Evolutionary conservation across 2,113 vertebrate species (phyloP).

Genomic region (Cariama cristata): DNA sequence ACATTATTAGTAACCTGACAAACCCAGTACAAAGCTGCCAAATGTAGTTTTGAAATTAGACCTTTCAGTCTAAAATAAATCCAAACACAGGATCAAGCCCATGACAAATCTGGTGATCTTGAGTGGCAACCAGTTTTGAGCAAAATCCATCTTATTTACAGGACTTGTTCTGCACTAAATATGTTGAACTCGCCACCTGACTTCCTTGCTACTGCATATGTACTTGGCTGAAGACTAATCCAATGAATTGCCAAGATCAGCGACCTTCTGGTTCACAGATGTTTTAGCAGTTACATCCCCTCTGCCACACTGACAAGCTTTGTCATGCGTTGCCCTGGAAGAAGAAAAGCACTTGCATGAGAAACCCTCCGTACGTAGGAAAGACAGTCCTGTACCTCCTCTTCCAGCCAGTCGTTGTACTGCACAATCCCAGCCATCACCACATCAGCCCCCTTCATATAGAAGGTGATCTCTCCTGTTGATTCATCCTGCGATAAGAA

Average conservation of each 20-base stretch:
- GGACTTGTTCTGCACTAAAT: neutral
- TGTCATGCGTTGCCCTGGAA: neutral
- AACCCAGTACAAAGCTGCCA: neutral
- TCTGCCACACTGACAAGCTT: neutral
- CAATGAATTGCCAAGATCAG: neutral
- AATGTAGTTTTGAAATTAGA: neutral
- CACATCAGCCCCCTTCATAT: slow-evolving; percentile 97
- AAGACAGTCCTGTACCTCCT: slow-evolving; percentile 81
- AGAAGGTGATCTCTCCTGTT: slow-evolving; percentile 94
- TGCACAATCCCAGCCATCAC: slow-evolving; percentile 97
- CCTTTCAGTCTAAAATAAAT: neutral
- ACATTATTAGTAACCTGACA: neutral
- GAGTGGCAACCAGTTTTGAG: neutral
- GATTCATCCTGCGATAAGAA: slow-evolving; percentile 87
- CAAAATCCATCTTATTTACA: neutral
- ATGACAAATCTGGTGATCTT: neutral
- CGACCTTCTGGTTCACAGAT: neutral
- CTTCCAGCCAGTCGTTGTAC: slow-evolving; percentile 98
- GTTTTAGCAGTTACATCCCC: neutral
- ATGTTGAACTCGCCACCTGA: rapidly evolving
- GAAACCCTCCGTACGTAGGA: rapidly evolving
- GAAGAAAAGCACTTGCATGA: neutral
- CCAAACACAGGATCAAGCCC: neutral
- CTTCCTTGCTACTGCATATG: neutral
- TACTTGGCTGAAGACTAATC: neutral